Percentiles rank a stretch among this genome's conserved stretches.
Conservation (phyloP, 2,113 vertebrate genomes). For the Nothoprocta perdicaria region DNA sequence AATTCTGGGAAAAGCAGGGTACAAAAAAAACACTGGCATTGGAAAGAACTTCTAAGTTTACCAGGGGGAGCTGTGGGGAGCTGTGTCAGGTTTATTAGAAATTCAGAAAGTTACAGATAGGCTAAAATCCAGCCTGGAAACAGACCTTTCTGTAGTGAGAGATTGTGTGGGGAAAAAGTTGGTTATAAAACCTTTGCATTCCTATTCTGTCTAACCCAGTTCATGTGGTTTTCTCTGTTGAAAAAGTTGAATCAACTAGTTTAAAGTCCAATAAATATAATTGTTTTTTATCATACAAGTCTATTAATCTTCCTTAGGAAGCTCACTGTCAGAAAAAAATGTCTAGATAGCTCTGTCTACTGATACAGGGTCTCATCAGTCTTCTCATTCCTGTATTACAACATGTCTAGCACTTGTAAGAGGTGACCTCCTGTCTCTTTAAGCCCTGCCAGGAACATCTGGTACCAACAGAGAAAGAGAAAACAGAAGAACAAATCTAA, state of each 20-base stretch:
- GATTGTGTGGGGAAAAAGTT: rapidly evolving
- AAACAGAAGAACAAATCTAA: not conserved
- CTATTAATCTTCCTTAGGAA: not conserved
- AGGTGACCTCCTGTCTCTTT: not conserved
- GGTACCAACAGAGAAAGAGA: not conserved
- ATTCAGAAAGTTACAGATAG: not conserved
- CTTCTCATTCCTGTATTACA: not conserved
- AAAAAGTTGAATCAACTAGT: not conserved
- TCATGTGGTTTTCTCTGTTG: not conserved
- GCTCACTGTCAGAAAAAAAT: not conserved
- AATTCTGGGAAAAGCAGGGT: not conserved
- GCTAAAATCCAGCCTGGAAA: not conserved
- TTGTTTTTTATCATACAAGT: not conserved
- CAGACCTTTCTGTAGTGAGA: not conserved
- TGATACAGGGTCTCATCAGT: not conserved
- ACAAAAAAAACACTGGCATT: rapidly evolving
- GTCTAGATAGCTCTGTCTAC: not conserved
- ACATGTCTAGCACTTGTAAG: not conserved
- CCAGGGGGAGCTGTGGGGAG: not conserved
- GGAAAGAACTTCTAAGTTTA: not conserved
- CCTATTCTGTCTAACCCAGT: rapidly evolving
- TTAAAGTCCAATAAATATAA: not conserved
- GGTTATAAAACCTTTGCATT: not conserved
- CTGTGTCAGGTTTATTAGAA: not conserved
- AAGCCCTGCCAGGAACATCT: not conserved